Evolutionary conservation across 2,888 invertebrate genomes (phyloP).

Genomic region (Nasonia oneida): DNA sequence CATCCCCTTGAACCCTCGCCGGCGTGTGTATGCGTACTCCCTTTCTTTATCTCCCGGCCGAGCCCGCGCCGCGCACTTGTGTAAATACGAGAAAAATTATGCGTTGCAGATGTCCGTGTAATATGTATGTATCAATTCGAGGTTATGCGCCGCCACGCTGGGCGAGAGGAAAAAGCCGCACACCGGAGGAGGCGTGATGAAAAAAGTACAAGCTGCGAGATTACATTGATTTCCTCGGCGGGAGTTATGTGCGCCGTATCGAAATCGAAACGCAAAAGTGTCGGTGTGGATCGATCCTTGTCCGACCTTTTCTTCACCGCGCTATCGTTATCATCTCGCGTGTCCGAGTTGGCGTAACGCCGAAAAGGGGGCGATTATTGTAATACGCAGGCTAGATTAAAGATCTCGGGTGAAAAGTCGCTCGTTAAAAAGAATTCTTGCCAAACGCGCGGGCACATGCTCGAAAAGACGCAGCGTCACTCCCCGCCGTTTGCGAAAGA

Average conservation of each 20-base stretch:
- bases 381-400: background rate
- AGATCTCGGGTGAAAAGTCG: background rate
- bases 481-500: constrained; percentile 39
- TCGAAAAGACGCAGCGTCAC: constrained; percentile 41
- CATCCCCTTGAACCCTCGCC: constrained; percentile 57
- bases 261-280: constrained; percentile 29
- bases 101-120: constrained; percentile 14
- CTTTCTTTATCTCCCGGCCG: background rate
- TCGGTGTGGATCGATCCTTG: no score
- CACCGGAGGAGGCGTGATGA: constrained; percentile 17
- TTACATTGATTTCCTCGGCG: constrained; percentile 32
- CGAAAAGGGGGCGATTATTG: background rate
- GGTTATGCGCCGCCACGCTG: background rate
- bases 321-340: background rate
- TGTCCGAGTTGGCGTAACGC: background rate
- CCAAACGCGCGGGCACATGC: background rate
- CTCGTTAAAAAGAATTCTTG: constrained; percentile 1
- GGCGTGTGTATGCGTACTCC: background rate
- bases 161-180: constrained; percentile 34
- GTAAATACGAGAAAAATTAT: constrained; percentile 58
- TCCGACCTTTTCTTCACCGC: background rate
- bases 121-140: constrained; percentile 56
- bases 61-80: constrained; percentile 10
- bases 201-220: constrained; percentile 27
- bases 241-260: constrained; percentile 26